A percentile compares a stretch with the other conserved stretches of the same genome.
phyloP scores from a whole-genome alignment of 2,797 vertebrate species.

The Acomys russatus region DNA sequence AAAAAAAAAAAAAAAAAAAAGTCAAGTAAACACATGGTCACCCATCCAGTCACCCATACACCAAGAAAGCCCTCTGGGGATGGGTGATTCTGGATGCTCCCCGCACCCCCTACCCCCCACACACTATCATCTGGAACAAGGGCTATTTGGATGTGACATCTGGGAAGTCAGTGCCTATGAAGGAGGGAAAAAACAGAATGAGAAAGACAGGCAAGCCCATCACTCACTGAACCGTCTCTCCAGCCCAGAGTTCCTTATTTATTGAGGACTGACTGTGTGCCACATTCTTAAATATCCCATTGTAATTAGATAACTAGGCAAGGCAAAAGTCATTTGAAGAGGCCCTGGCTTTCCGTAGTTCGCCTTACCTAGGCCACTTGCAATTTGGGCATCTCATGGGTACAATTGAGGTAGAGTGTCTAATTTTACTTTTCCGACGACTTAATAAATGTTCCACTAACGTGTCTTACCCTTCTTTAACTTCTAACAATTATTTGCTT shows the following conservation, averaged over 20 bases:
- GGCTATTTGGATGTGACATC: neutral
- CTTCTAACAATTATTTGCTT: neutral
- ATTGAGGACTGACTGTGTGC: neutral
- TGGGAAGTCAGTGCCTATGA: neutral
- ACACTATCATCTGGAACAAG: constrained; percentile 70
- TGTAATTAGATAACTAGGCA: constrained; percentile 26
- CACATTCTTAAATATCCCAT: neutral
- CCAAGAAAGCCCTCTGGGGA: constrained; percentile 64
- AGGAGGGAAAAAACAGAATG: neutral
- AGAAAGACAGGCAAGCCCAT: neutral
- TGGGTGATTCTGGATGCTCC: constrained; percentile 25
- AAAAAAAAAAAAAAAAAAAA: neutral
- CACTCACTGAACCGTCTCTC: neutral
- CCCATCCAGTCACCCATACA: constrained; percentile 80
- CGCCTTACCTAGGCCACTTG: constrained; percentile 15
- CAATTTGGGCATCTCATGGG: neutral
- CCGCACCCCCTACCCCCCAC: no score
- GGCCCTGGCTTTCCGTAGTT: neutral
- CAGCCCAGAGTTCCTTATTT: neutral
- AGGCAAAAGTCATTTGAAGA: neutral
- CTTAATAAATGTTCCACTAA: constrained; percentile 7
- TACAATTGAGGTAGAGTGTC: neutral
- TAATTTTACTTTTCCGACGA: constrained; percentile 1
- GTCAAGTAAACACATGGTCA: constrained; percentile 73
- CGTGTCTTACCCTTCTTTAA: neutral